Evolutionary conservation across 92 coral and sea anemone species (phyloP), one percentile per base, ranked within the genome.

Genomic region (Plumapathes pennacea): DNA sequence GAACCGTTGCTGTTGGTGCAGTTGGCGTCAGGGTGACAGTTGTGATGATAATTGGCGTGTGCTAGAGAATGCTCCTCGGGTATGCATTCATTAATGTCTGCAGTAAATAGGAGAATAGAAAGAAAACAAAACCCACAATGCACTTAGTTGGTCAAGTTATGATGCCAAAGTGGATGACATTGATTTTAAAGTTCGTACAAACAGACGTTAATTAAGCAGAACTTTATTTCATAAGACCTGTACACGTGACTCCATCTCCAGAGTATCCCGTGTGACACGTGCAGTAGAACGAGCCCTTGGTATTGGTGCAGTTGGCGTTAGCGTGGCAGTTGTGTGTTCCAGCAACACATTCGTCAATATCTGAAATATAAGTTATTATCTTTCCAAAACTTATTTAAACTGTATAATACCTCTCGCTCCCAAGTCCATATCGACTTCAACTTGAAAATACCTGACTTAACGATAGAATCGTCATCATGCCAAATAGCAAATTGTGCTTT

Each of bases 221-320:
- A n/a, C n/a, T n/a, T n/a, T n/a, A n/a, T n/a, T n/a, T n/a, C n/a
- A n/a, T n/a, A 71, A 48, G 38, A 84, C 90, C 90, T 7, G 23
- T 39, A 60, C 90, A 84, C 18, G 64, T 57, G 38, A 60, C 80
- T 29, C 95, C 95, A 62, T 83, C 65, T 25, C 90, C 95, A 9
- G 79, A 65, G 66, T 82, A 87, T 10, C 95, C 95, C 32, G 54
- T 39, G 58, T 83, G 82, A 68, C 95, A 87, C 7, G 95, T 87
- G 51, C 95, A 87, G 57, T 63, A 58, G 74, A 82, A 87, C 27
- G 90, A 87, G 38, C 95, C 95, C 57, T 77, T 60, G 42, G 90
- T 83, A 76, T 86, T 82, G 46, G 70, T 66, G 22, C 95, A 86
- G 57, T 63, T 38, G 39, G 95, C 85, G 44, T 86, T 78, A 25